phyloP scores from a whole-genome alignment of 2,888 invertebrate genomes.

The Scaptomyza polygonia region DNA sequence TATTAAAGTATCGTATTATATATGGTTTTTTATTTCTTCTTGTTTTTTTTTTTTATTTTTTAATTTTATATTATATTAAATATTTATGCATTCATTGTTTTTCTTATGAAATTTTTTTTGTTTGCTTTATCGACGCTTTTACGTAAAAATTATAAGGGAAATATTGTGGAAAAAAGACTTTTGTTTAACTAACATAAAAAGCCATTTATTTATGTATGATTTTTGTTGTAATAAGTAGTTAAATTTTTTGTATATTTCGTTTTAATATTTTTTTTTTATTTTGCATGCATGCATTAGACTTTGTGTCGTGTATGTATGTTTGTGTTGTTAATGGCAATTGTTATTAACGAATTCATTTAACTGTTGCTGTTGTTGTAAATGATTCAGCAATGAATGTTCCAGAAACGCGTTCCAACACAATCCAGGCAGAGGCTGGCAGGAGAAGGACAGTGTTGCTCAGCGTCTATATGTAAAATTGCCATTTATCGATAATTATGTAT shows the following conservation, averaged over 20 bases:
- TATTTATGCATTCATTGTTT: conserved; percentile 63
- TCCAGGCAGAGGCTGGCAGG: conserved; percentile 34
- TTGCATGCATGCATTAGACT: conserved; percentile 40
- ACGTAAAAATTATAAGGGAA: conserved; percentile 27
- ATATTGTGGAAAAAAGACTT: conserved; percentile 40
- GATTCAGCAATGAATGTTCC: conserved; percentile 42
- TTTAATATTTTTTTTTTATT: conserved; percentile 20
- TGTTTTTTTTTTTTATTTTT: conserved; percentile 18
- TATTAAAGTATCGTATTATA: conserved; percentile 81
- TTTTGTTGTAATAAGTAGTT: conserved; percentile 53
- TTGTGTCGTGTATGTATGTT: conserved; percentile 32
- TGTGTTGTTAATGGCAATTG: conserved; percentile 48
- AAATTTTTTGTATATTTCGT: conserved; percentile 36
- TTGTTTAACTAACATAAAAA: conserved; percentile 67
- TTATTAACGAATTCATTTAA: conserved; percentile 29
- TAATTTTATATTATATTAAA: conserved; percentile 56
- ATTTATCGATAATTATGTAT: conserved; percentile 49
- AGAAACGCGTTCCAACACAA: conserved; percentile 23
- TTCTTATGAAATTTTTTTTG: conserved; percentile 38
- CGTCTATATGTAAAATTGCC: conserved; percentile 28
- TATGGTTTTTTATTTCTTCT: conserved; percentile 59
- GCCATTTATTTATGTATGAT: conserved; percentile 58
- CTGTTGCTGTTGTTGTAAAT: conserved; percentile 10
- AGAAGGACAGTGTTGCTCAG: conserved; percentile 46
- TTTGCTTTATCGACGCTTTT: conserved; percentile 41